Evolutionary conservation across 2,888 invertebrate species (phyloP), one percentile per base, ranked within the genome.

Genomic region (Notodonta ziczac): DNA sequence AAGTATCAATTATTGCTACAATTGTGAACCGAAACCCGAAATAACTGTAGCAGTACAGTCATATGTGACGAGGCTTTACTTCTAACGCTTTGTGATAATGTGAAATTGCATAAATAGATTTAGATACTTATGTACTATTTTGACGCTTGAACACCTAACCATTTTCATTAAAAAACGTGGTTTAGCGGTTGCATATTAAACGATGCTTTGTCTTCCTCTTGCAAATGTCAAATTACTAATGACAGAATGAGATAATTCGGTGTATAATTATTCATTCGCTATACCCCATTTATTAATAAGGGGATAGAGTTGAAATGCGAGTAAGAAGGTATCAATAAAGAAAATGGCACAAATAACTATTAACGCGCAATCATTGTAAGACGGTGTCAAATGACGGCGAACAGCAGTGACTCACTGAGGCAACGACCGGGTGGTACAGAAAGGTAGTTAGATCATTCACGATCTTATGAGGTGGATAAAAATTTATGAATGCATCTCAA

Each of bases 371-470:
- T 76, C 73, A 78, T 74, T 73, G 76, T 78, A 81, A 77, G 66
- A 62, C 62, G 58, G 63, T 65, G 72, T 60, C 72, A 62, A 72
- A 69, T 74, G 74, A 78, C 76, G 68, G 74, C 79, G 72, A 78
- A 78, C 78, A 80, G 73, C 75, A 79, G 69, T 89, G 89, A 90
- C 77, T 90, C 89, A 89, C 72, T 85, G 84, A 86, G 89, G 85
- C 82, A 82, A 82, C 77, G 82, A 82, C 82, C 82, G 80, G 74
- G 70, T 74, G 74, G 76, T 72, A 73, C 69, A 70, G 72, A 77
- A 76, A 76, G 63, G 67, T 72, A 76, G 24, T 24, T 24, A 24
- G 75, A 74, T 72, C 74, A 62, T 76, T 76, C 69, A 72, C 66
- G 71, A 74, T 72, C 72, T 68, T 54, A 57, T 59, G 57, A 72